Evolutionary conservation across 2,797 vertebrate genomes (phyloP), one percentile per base, ranked within the genome.

Genomic region (Bradypus variegatus): DNA sequence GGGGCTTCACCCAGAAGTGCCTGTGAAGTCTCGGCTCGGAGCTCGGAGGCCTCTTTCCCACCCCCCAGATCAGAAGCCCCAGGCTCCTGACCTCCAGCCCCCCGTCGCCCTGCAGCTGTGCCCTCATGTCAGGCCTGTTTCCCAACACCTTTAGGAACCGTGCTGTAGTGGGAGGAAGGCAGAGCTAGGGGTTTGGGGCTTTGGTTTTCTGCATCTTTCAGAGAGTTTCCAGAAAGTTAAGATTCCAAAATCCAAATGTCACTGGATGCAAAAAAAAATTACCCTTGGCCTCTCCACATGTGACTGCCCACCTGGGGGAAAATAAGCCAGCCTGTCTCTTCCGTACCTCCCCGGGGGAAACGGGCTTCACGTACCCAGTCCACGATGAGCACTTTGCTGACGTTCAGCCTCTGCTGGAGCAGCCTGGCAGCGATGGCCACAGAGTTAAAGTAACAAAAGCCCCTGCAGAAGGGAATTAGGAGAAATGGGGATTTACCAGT

Each of bases 401-500:
- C 98, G 0, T 97, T 98, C 94, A 99, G 97, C 86, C 98, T 98
- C 96, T 99, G 99, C 97, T 99, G 99, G 64, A 99, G 98, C 41
- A 99, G 98, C 94, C 98, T 99, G 94, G 98, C 99, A n/a, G 99
- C 98, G 0, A 99, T 98, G 41, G 99, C 99, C 73, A 99, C 98
- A 0, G 99, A 99, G 94, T 99, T 99, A 96, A 99, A 99, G 96
- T 99, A 99, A 97, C 99, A 99, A 97, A 99, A 99, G 3, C 99
- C 99, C 99, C 99, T 99, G 96, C 45, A 96, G 88, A 65, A 41
- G n/a, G 50, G 41, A 16, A 65, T 0, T 62, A 58, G 38, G 31
- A 67, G 62, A 25, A 77, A 5, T 13, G 23, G 60, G 38, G 25
- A 64, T 65, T 86, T 11, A 7, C 1, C 27, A 0, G 79, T 13